Percentiles rank a stretch among this genome's conserved stretches.
These are phyloP conservation scores for Oligia latruncula DNA, from an alignment of 2,888 invertebrate genomes.

Conservation along the genomic window DNA sequence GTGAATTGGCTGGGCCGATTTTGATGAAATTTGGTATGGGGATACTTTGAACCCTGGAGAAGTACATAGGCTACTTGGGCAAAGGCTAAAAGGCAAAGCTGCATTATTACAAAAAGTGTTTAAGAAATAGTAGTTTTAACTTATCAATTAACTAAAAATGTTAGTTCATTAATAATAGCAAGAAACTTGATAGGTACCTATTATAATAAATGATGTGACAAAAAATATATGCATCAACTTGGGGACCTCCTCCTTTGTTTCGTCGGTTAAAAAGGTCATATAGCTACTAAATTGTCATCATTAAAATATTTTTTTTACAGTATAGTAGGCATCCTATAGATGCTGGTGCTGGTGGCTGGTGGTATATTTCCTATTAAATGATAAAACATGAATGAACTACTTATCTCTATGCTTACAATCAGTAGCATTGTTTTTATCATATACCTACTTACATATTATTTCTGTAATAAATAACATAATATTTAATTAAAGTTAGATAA, in stretches of 20 bases:
- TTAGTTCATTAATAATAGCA: background rate
- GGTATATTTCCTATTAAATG: background rate
- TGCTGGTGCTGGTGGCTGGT: background rate
- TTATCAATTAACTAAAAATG: background rate
- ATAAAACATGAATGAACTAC: background rate
- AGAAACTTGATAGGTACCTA: background rate
- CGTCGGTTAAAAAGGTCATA: background rate
- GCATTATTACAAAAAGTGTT: too few relatives aligned
- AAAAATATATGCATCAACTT: background rate
- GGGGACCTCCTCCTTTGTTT: background rate
- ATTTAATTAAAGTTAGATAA: background rate
- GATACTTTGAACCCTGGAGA: too few relatives aligned
- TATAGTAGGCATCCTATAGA: background rate
- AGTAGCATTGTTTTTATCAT: background rate
- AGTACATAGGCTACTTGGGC: too few relatives aligned
- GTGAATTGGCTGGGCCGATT: too few relatives aligned
- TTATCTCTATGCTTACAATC: background rate
- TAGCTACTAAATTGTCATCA: background rate
- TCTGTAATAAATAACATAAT: too few relatives aligned
- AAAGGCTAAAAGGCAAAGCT: too few relatives aligned
- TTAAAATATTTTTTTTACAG: background rate
- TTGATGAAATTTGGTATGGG: too few relatives aligned
- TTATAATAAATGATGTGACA: background rate
- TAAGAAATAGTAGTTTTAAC: background rate
- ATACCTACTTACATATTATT: background rate